Conservation (phyloP, 1,140 invertebrate genomes). For the Leguminivora glycinivorella region DNA sequence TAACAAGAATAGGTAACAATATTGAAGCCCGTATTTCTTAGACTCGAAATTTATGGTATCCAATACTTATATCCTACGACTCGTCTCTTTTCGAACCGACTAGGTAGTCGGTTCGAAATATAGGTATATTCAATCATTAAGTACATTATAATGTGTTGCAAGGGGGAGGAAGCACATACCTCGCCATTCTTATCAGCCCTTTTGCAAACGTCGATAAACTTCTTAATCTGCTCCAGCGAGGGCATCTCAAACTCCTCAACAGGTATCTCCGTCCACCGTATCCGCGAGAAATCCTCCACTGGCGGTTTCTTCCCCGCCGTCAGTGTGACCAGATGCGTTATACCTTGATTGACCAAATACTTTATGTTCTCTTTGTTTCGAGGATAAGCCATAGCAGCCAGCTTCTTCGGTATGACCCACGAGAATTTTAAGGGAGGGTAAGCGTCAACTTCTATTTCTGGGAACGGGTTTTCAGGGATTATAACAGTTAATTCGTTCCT, state of each 20-base stretch:
- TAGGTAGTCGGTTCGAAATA: no score
- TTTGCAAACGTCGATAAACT: constrained; percentile 82
- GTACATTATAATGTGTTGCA: no score
- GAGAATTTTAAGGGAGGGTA: constrained; percentile 82
- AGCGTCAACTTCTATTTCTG: constrained; percentile 72
- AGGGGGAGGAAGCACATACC: no score
- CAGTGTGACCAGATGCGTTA: constrained; percentile 80
- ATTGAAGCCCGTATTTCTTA: background rate
- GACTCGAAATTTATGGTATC: no score
- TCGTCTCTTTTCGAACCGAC: no score
- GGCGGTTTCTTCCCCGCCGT: constrained; percentile 82
- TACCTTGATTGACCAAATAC: constrained; percentile 72
- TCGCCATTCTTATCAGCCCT: constrained; percentile 70
- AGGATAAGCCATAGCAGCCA: constrained; percentile 82
- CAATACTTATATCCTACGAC: no score
- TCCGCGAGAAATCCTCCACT: constrained; percentile 69
- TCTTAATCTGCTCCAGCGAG: constrained; percentile 80
- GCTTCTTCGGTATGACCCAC: constrained; percentile 80
- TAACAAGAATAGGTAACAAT: no score
- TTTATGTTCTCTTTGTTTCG: constrained; percentile 73
- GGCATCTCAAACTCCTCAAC: constrained; percentile 84
- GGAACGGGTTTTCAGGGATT: constrained; percentile 74
- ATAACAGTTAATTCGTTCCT: constrained; percentile 66
- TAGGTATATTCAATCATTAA: no score
- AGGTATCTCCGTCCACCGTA: constrained; percentile 80